Percentiles rank a stretch among this genome's conserved stretches.
Conservation (phyloP, 2,113 vertebrate genomes). For the Anser brachyrhynchus region DNA sequence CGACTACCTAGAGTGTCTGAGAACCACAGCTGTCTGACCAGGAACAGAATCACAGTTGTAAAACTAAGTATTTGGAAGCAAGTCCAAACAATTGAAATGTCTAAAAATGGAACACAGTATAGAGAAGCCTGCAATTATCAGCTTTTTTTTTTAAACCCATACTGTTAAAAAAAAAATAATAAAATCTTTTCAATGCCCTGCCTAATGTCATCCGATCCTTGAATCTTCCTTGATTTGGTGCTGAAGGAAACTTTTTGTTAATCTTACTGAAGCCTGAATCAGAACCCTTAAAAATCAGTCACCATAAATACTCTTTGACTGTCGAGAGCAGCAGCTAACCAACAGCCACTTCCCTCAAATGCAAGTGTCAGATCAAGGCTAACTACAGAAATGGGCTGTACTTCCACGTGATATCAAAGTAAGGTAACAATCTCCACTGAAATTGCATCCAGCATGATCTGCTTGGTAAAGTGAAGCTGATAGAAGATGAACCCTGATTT, state of each 20-base stretch:
- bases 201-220: background rate
- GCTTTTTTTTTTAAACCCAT: background rate
- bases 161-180: background rate
- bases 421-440: background rate
- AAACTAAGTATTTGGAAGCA: no score
- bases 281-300: background rate
- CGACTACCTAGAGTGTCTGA: rapidly evolving
- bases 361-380: background rate
- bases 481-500: background rate
- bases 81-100: background rate
- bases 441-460: background rate
- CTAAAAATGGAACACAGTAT: background rate
- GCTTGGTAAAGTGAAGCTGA: background rate
- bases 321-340: background rate
- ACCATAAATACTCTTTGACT: background rate
- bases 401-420: rapidly evolving
- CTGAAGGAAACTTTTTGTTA: background rate
- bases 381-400: background rate
- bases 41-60: background rate
- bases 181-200: background rate
- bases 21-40: background rate
- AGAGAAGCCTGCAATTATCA: background rate
- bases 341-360: background rate
- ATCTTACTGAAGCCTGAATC: background rate
- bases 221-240: rapidly evolving